These are phyloP conservation scores for Palythoa grandis DNA, from an alignment of 92 coral and sea anemone species.

Conservation along the genomic window DNA sequence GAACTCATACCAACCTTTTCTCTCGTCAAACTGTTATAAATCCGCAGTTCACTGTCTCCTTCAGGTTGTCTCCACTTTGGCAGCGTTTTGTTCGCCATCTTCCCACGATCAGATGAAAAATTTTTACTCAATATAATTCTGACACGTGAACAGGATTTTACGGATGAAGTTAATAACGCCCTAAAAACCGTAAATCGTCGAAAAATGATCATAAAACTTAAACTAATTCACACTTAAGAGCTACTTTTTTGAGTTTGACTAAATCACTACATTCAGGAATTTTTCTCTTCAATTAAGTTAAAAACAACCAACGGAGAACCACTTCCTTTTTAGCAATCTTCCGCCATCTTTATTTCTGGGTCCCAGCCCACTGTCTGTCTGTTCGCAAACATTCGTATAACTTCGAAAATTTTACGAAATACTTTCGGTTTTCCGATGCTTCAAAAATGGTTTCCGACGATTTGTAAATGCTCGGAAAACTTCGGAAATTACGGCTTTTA, in stretches of 20 bases:
- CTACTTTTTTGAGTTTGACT: background rate
- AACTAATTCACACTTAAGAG: background rate
- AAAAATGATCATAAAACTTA: conserved; percentile 17
- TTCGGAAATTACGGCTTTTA: background rate
- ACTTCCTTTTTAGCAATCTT: background rate
- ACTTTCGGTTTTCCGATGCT: no score
- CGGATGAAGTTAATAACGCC: background rate
- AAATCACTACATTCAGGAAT: background rate
- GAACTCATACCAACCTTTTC: conserved; percentile 76
- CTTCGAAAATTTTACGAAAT: background rate
- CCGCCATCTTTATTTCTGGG: conserved; percentile 12
- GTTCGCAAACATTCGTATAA: background rate
- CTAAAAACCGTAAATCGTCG: conserved; percentile 21
- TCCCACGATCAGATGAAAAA: background rate
- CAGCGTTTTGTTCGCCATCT: conserved; percentile 72
- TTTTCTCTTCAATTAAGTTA: background rate
- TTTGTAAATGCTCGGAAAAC: no score
- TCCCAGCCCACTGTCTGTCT: background rate
- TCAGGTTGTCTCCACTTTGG: conserved; percentile 90
- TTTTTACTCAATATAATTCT: background rate
- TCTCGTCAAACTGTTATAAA: conserved; percentile 93
- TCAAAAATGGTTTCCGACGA: background rate
- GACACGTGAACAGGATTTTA: conserved; percentile 33
- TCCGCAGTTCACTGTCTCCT: conserved; percentile 90
- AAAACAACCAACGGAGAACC: background rate